Evolutionary conservation across 2,888 invertebrate species (phyloP), one percentile per base, ranked within the genome.

Genomic region (Adelognathus sp.): DNA sequence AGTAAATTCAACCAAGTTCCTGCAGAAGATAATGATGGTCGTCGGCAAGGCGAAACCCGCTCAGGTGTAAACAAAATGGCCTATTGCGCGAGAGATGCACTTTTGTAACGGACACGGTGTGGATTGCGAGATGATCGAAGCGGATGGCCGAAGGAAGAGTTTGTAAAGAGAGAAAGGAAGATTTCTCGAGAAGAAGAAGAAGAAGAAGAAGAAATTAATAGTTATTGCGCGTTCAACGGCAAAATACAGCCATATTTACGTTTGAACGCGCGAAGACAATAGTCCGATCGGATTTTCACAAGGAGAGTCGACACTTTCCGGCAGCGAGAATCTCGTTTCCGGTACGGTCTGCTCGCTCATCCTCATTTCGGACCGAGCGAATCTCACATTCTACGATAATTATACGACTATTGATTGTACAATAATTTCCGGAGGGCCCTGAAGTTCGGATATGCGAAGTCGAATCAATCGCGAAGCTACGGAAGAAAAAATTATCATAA

Each of bases 1-100:
- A 95, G 95, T 93, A 92, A 93, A 89, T 85, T 87, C 92, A 78
- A 96, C 96, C 27, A 92, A 92, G 86, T 92, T 93, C 87, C 92
- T 96, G 82, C 96, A 96, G 91, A 95, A 95, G 91, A 88, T 95
- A 86, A 93, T 96, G 88, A 92, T 96, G 92, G 96, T 96, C 81
- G 94, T 96, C 84, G 95, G 95, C 83, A 95, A 96, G 89, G 92
- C 94, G 85, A 95, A 95, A 92, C 93, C 95, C 88, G 94, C 94
- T 89, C 94, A 94, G 92, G 93, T 95, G 90, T 95, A n/a, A n/a
- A n/a, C n/a, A 94, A 94, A 91, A 60, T 41, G 67, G 78, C 80
- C 70, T 79, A 77, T 56, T 27, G 29, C 41, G 70, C 18, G 21
- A 16, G 24, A 50, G 44, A 52, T 29, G 64, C 52, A 24, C 33